Conservation (phyloP, 2,113 vertebrate genomes). For the Pica pica region DNA sequence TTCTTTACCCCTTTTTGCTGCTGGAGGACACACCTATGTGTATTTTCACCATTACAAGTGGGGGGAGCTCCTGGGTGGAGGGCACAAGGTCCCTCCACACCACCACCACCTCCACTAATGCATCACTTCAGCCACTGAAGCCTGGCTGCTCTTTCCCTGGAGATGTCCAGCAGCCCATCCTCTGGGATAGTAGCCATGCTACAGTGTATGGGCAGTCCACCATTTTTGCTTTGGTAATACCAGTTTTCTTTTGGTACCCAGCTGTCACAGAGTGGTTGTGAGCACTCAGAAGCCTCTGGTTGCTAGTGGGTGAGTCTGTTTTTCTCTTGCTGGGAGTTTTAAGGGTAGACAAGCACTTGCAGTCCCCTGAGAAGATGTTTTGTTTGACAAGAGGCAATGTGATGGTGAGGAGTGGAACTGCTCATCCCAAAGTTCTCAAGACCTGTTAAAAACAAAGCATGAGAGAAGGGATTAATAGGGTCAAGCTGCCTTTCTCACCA, state of each 20-base stretch:
- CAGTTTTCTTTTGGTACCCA: not conserved
- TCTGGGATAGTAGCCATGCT: not conserved
- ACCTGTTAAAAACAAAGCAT: not conserved
- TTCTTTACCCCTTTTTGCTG: not conserved
- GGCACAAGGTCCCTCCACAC: not conserved
- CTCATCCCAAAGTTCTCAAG: not conserved
- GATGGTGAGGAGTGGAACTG: not conserved
- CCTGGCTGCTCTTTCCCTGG: not conserved
- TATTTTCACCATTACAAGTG: not conserved
- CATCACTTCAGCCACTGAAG: not conserved
- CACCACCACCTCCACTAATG: not conserved
- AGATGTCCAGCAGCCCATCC: not conserved
- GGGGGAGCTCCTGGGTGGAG: not conserved
- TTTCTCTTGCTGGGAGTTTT: not conserved
- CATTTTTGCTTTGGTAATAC: not conserved
- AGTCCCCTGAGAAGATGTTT: not conserved
- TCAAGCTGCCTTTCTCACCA: not conserved
- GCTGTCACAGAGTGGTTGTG: not conserved
- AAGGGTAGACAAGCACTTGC: not conserved
- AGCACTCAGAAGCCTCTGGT: not conserved
- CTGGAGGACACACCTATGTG: not conserved
- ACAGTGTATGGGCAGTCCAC: not conserved
- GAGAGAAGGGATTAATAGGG: not conserved
- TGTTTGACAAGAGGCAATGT: not conserved
- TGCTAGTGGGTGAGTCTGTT: not conserved